A percentile compares a stretch with the other conserved stretches of the same genome.
phyloP scores from a whole-genome alignment of 2,113 vertebrate genomes.

The Athene cunicularia region DNA sequence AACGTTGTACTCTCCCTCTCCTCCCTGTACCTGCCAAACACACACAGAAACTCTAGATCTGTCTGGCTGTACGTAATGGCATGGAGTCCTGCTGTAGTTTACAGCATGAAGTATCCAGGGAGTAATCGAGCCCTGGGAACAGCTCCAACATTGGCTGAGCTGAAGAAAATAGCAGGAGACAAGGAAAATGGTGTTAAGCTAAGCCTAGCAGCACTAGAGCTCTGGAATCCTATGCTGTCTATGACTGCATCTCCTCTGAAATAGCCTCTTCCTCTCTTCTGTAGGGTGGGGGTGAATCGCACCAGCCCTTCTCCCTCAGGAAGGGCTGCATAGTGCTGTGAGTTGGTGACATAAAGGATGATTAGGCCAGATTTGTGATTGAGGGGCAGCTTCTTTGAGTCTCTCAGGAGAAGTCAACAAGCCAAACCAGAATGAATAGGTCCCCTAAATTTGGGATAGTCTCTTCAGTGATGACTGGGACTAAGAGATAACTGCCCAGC shows the following conservation, averaged over 20 bases:
- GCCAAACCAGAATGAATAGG: neutral
- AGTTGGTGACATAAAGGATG: neutral
- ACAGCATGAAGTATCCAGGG: neutral
- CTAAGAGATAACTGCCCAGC: neutral
- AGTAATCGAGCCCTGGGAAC: neutral
- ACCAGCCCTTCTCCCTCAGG: neutral
- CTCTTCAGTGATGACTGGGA: neutral
- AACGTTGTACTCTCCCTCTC: neutral
- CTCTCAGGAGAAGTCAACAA: neutral
- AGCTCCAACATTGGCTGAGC: neutral
- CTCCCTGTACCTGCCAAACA: neutral
- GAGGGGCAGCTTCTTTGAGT: fast-evolving
- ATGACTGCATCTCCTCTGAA: neutral
- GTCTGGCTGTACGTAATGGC: neutral
- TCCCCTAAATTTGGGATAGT: neutral
- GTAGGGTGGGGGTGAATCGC: fast-evolving
- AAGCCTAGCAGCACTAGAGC: neutral
- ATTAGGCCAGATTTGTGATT: neutral
- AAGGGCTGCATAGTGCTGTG: neutral
- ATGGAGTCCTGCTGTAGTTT: neutral
- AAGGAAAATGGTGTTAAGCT: neutral
- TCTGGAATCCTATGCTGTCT: neutral
- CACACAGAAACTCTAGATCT: neutral
- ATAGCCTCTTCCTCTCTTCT: neutral
- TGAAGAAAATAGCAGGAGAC: neutral